A percentile compares a stretch with the other conserved stretches of the same genome.
Conservation (phyloP, 1,140 invertebrate species). For the Drosophila ohnishii region DNA sequence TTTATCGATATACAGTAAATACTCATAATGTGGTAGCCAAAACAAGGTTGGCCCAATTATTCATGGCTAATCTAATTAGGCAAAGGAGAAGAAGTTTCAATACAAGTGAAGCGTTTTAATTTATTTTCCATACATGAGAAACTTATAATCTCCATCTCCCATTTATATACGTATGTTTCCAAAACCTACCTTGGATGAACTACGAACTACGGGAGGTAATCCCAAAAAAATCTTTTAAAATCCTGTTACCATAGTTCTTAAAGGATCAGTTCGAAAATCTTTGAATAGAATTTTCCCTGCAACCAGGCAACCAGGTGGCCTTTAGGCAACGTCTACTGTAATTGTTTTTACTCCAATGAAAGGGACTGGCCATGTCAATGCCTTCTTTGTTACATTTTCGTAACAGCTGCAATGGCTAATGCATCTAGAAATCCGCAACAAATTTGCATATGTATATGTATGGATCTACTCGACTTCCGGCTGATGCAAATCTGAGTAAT, state of each 20-base stretch:
- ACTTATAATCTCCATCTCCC: background rate
- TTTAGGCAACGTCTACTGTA: constrained; percentile 7
- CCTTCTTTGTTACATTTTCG: constrained; percentile 24
- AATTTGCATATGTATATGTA: constrained; percentile 13
- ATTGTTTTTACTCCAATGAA: background rate
- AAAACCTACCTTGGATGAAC: background rate
- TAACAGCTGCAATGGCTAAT: constrained; percentile 17
- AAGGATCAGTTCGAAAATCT: background rate
- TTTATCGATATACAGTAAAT: constrained; percentile 25
- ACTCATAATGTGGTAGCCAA: background rate
- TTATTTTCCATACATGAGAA: background rate
- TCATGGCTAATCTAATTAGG: constrained; percentile 6
- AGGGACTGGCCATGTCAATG: constrained; percentile 26
- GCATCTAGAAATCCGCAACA: constrained; percentile 15
- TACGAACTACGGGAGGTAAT: background rate
- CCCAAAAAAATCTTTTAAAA: background rate
- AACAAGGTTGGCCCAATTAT: constrained; percentile 10
- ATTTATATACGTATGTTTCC: background rate
- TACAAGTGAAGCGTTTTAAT: background rate
- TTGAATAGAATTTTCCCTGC: background rate
- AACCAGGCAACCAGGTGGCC: background rate
- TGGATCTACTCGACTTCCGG: constrained; percentile 12
- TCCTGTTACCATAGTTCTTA: background rate
- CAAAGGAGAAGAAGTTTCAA: background rate
- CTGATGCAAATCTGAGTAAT: constrained; percentile 11